Conservation (phyloP, 1,140 invertebrate genomes). For the Tetranychus urticae region DNA sequence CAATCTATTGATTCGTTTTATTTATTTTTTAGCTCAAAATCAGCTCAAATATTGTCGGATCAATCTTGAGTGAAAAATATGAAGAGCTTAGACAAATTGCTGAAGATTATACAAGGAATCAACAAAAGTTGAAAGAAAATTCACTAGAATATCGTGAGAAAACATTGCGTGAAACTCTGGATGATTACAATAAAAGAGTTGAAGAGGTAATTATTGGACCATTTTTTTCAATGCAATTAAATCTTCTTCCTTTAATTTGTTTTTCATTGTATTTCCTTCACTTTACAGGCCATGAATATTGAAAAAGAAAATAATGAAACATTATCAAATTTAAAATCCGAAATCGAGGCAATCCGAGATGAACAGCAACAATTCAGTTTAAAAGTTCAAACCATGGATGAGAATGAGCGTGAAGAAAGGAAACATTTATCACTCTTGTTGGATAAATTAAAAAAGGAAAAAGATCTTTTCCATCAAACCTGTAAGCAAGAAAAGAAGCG, state of each 20-base stretch:
- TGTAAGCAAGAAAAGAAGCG: constrained; percentile 1
- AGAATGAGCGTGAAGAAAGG: neutral
- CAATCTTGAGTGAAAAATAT: constrained; percentile 7
- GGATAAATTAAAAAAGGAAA: neutral
- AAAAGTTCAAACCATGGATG: neutral
- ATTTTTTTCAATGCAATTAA: too few species aligned
- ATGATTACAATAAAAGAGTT: too few species aligned
- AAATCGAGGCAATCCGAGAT: too few species aligned
- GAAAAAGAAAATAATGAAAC: too few species aligned
- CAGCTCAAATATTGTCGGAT: constrained; percentile 2
- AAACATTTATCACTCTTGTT: neutral
- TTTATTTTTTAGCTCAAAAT: neutral
- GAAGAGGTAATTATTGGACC: too few species aligned
- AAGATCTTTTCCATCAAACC: neutral
- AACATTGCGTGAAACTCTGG: neutral
- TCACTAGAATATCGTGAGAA: neutral
- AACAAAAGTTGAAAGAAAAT: neutral
- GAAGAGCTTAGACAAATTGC: constrained; percentile 7
- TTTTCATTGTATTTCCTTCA: too few species aligned
- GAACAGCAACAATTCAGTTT: neutral
- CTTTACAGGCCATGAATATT: too few species aligned
- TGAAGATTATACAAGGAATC: constrained; percentile 4
- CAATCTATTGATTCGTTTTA: neutral
- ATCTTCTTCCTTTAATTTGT: too few species aligned
- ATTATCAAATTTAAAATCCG: too few species aligned